Evolutionary conservation across 2,113 vertebrate genomes (phyloP).

Genomic region (Boleophthalmus pectinirostris): DNA sequence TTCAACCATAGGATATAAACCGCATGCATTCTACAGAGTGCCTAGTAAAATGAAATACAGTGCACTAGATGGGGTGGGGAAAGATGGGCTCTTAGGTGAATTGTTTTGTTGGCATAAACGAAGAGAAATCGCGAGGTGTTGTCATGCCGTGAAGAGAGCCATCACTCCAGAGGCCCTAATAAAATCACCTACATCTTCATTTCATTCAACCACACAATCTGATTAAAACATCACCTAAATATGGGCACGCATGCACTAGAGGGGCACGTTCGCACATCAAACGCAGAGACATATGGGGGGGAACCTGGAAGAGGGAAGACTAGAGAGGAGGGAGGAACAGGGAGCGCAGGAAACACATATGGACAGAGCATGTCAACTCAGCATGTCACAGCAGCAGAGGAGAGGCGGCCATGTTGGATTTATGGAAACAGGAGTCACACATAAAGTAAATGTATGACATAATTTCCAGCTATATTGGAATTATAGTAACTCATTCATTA

Average conservation of each 20-base stretch:
- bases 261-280: constrained; percentile 37
- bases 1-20: constrained; percentile 23
- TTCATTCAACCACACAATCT: constrained; percentile 56
- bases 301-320: constrained; percentile 25
- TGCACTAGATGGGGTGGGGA: constrained; percentile 15
- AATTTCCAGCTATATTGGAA: neutral
- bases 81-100: constrained; percentile 63
- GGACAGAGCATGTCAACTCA: constrained; percentile 14
- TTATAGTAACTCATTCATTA: neutral
- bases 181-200: constrained; percentile 67
- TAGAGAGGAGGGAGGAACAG: constrained; percentile 16
- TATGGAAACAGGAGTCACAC: constrained; percentile 1
- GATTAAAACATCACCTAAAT: constrained; percentile 46
- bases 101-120: constrained; percentile 73
- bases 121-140: constrained; percentile 56
- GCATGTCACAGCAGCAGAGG: neutral
- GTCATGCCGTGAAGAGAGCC: constrained; percentile 58
- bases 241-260: constrained; percentile 16
- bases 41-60: constrained; percentile 35
- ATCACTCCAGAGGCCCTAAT: constrained; percentile 67
- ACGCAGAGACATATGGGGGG: constrained; percentile 45
- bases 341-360: constrained; percentile 29
- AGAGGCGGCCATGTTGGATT: neutral
- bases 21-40: constrained; percentile 24
- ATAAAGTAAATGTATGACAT: neutral